Evolutionary conservation across 2,113 vertebrate genomes (phyloP).

Genomic region (Raphicerus campestris): DNA sequence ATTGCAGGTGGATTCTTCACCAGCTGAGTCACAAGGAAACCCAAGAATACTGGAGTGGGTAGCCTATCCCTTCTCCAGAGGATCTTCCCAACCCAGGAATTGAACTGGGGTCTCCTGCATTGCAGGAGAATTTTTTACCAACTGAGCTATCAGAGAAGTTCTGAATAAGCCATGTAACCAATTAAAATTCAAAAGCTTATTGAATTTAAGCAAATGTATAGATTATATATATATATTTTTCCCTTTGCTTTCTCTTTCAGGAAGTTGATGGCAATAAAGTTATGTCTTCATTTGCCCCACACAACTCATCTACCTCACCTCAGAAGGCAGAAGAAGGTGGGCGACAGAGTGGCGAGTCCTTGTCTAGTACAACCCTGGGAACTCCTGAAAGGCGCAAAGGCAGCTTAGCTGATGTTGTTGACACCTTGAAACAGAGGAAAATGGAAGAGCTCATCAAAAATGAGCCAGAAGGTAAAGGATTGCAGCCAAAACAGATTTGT

Average conservation of each 20-base stretch:
- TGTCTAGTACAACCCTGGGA: slow-evolving; percentile 87
- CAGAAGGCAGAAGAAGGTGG: slow-evolving; percentile 94
- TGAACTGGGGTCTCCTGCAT: not conserved
- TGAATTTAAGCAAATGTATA: not conserved
- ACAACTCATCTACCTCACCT: slow-evolving; percentile 99
- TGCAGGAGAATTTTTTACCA: not conserved
- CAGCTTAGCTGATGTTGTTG: slow-evolving; percentile 97
- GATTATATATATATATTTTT: not conserved
- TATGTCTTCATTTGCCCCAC: slow-evolving; percentile 93
- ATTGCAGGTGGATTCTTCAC: not conserved
- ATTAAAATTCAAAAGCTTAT: slow-evolving; percentile 55
- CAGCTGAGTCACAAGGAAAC: not conserved
- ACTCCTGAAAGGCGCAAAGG: slow-evolving; percentile 98
- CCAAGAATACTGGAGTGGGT: not conserved
- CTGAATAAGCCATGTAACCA: slow-evolving; percentile 51
- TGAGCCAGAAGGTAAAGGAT: slow-evolving; percentile 95
- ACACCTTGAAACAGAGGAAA: slow-evolving; percentile 98
- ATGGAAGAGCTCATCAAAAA: slow-evolving; percentile 99
- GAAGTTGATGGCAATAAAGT: slow-evolving; percentile 95
- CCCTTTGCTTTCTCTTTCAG: slow-evolving; percentile 76
- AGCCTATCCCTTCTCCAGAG: not conserved
- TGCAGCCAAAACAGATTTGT: slow-evolving; percentile 19
- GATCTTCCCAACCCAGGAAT: not conserved
- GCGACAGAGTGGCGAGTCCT: slow-evolving; percentile 89
- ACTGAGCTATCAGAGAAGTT: not conserved